Evolutionary conservation across 2,797 vertebrate genomes (phyloP), one percentile per base, ranked within the genome.

Genomic region (Alca torda): DNA sequence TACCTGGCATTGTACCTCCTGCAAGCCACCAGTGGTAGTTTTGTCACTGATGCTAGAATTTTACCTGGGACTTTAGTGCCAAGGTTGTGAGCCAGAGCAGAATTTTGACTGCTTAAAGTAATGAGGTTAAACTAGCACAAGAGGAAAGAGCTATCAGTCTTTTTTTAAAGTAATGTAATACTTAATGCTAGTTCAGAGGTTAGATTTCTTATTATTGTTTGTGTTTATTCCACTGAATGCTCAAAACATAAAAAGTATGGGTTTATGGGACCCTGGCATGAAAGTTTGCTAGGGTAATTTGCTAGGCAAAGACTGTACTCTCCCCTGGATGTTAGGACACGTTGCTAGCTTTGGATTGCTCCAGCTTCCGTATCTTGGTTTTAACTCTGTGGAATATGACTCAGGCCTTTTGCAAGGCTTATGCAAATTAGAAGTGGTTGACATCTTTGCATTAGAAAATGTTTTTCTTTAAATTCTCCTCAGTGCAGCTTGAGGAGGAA

Each of bases 231-330:
- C n/a, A 70, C 43, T 63, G 37, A 65, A 46, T 6, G 4, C 26
- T 75, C 31, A 75, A 69, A 46, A 41, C 1, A 24, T 35, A 30
- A 57, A 24, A 61, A 46, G 13, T 18, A 16, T 14, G 4, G 6
- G 1, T 48, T 75, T 81, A 26, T 75, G 24, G 33, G 16, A 65
- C 33, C 18, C 60, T 51, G 30, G 11, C 18, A 16, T 28, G 15
- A 25, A 75, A 72, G 7, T 30, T 51, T 82, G 12, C 23, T 39
- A 3, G 26, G 69, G 43, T 39, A 69, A 75, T 25, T 31, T 63
- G 3, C 68, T 45, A 51, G 11, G 26, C 20, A 50, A 60, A 43
- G 41, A 46, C 46, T 0, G 0, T 53, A 75, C 18, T 60, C 7
- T 78, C 11, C 15, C 14, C 10, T 54, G 35, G 43, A 21, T 16